A percentile compares a stretch with the other conserved stretches of the same genome.
phyloP scores from a whole-genome alignment of 2,888 invertebrate genomes.

The Petrophora chlorosata region DNA sequence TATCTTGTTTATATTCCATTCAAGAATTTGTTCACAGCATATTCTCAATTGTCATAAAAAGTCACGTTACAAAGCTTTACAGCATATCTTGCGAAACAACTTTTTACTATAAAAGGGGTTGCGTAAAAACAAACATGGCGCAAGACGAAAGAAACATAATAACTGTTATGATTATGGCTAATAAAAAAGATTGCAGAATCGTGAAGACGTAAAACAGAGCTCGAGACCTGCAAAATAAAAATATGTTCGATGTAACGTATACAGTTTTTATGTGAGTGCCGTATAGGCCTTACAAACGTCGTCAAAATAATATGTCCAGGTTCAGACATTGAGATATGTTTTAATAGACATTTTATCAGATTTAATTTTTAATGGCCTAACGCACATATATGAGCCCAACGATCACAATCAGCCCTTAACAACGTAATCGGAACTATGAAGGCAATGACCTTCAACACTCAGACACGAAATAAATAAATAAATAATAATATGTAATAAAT shows the following conservation, averaged over 20 bases:
- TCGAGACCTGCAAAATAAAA: conserved; percentile 35
- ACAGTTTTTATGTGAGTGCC: conserved; percentile 24
- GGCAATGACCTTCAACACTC: no score
- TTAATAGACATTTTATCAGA: not conserved
- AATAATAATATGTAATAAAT: no score
- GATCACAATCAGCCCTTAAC: no score
- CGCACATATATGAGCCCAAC: no score
- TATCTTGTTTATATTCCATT: not conserved
- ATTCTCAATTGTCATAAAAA: not conserved
- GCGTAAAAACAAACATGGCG: conserved; percentile 32
- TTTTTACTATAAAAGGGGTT: conserved; percentile 22
- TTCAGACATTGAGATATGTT: not conserved
- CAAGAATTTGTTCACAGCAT: not conserved
- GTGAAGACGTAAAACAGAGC: conserved; percentile 35
- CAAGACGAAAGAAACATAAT: conserved; percentile 31
- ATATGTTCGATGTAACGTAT: conserved; percentile 32
- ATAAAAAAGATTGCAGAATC: conserved; percentile 40
- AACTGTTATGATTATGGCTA: conserved; percentile 38
- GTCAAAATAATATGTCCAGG: conserved; percentile 10
- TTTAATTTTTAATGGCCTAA: no score
- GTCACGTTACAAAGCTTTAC: not conserved
- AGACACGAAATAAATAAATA: no score
- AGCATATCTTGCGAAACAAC: conserved; percentile 4
- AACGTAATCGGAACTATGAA: no score
- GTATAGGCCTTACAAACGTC: conserved; percentile 13